Percentiles rank a stretch among this genome's conserved stretches.
These are phyloP conservation scores for Anticlea derivata DNA, from an alignment of 2,888 invertebrate species.

Conservation along the genomic window DNA sequence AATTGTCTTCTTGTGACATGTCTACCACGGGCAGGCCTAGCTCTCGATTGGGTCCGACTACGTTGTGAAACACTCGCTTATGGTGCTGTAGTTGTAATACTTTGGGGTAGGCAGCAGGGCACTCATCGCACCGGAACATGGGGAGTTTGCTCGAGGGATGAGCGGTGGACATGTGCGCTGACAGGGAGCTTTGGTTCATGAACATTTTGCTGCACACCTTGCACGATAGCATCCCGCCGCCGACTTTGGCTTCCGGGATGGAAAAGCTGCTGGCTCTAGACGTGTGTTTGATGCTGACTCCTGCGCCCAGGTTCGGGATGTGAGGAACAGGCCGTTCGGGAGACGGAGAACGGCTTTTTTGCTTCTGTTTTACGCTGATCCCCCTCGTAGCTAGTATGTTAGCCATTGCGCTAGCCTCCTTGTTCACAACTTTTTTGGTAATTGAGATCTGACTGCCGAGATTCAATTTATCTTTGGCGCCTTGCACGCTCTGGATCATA, in stretches of 20 bases:
- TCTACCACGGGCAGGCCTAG: constrained; percentile 90
- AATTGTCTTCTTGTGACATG: constrained; percentile 86
- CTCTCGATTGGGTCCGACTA: constrained; percentile 78
- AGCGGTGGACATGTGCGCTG: constrained; percentile 68
- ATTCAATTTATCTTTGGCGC: constrained; percentile 85
- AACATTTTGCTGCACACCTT: constrained; percentile 78
- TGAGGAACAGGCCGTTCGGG: constrained; percentile 74
- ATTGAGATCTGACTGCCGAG: constrained; percentile 89
- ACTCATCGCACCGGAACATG: constrained; percentile 86
- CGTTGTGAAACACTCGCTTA: constrained; percentile 78
- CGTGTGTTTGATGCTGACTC: constrained; percentile 80
- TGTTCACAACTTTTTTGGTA: constrained; percentile 85
- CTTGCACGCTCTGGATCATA: constrained; percentile 90
- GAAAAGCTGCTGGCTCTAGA: constrained; percentile 72
- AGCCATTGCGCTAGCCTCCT: constrained; percentile 90
- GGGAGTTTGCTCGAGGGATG: constrained; percentile 69
- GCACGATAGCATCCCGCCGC: constrained; percentile 67
- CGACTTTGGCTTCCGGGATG: constrained; percentile 73
- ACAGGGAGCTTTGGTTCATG: constrained; percentile 64
- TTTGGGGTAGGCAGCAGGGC: constrained; percentile 89
- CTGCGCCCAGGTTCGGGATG: constrained; percentile 77
- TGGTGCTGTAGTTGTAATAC: constrained; percentile 86
- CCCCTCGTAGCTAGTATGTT: constrained; percentile 90
- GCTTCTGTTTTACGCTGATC: constrained; percentile 89
- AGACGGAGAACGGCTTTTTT: constrained; percentile 75